Evolutionary conservation across 2,888 invertebrate species (phyloP).

Genomic region (Dysmachus trigonus): DNA sequence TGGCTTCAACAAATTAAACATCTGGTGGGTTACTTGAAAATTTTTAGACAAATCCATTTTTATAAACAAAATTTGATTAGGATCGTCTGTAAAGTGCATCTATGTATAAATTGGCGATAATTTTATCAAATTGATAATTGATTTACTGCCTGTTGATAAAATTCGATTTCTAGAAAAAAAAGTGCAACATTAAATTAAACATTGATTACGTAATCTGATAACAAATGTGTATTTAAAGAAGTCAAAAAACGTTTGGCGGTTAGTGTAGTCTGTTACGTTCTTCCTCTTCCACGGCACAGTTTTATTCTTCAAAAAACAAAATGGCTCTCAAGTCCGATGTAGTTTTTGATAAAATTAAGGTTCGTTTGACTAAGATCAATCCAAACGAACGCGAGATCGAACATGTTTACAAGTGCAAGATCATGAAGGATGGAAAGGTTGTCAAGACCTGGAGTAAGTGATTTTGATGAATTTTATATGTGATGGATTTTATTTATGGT

Average conservation of each 20-base stretch:
- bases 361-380: constrained; percentile 48
- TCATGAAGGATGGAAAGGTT: constrained; percentile 44
- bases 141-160: neutral
- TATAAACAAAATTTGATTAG: neutral
- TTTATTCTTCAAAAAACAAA: neutral
- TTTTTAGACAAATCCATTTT: neutral
- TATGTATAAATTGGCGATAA: neutral
- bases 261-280: neutral
- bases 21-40: neutral
- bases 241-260: neutral
- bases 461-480: neutral
- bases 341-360: constrained; percentile 48
- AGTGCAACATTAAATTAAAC: neutral
- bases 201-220: constrained; percentile 16
- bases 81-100: neutral
- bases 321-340: constrained; percentile 50
- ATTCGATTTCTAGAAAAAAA: neutral
- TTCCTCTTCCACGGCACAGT: neutral
- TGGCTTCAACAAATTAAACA: neutral
- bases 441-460: constrained; percentile 50
- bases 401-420: constrained; percentile 50
- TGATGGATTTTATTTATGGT: neutral
- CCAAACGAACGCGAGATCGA: constrained; percentile 45
- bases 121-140: neutral
- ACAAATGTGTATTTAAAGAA: neutral